These are phyloP conservation scores for Tethea ocularis DNA, from an alignment of 2,888 invertebrate species.

Conservation along the genomic window DNA sequence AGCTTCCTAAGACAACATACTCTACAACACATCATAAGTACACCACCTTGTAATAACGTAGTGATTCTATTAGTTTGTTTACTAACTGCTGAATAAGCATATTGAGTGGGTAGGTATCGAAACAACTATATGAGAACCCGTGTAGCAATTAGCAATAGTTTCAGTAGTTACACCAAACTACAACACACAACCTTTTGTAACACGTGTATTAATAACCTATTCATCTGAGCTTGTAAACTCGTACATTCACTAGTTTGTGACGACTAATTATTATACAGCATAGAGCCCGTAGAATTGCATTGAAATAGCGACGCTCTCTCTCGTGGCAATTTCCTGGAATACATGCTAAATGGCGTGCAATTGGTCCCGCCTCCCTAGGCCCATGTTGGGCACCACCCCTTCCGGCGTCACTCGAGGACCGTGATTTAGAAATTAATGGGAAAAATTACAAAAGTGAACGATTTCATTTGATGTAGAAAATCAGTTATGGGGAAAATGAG, in stretches of 20 bases:
- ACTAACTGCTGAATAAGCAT: background rate
- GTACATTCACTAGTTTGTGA: constrained; percentile 34
- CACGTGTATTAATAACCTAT: constrained; percentile 7
- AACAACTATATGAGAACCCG: background rate
- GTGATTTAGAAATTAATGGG: constrained; percentile 36
- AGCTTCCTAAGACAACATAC: background rate
- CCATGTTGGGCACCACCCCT: constrained; percentile 30
- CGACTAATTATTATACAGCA: constrained; percentile 54
- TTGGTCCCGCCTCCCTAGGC: constrained; percentile 38
- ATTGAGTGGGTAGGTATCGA: background rate
- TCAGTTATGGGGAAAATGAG: constrained; percentile 1
- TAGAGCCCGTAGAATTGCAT: constrained; percentile 42
- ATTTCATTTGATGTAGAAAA: constrained; percentile 10
- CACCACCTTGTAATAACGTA: background rate
- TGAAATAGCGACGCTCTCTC: constrained; percentile 35
- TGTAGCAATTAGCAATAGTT: background rate
- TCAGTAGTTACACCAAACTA: background rate
- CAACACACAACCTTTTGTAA: background rate
- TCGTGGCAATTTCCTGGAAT: constrained; percentile 67
- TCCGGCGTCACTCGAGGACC: constrained; percentile 32
- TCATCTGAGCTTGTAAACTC: background rate
- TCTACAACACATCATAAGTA: background rate
- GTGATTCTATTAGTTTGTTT: background rate
- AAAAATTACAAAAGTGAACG: constrained; percentile 26
- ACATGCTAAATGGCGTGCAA: constrained; percentile 62